Conservation (phyloP, 2,888 invertebrate species). For the Stenchaetothrips biformis region DNA sequence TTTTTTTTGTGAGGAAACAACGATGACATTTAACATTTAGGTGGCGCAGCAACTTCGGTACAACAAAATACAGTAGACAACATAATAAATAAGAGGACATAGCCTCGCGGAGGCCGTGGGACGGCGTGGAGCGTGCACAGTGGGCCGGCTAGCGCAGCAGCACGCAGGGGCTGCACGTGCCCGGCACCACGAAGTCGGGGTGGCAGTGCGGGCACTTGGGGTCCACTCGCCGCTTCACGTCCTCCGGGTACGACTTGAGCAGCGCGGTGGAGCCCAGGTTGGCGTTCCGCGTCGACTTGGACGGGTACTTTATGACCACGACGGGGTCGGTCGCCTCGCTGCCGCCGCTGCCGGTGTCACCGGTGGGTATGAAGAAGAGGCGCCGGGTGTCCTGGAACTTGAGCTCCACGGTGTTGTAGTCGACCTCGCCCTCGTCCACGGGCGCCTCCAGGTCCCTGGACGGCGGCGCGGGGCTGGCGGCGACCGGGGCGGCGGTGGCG, state of each 20-base stretch:
- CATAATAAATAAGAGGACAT: not conserved
- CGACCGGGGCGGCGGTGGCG: not conserved
- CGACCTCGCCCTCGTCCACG: not conserved
- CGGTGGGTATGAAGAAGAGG: slow-evolving; percentile 16
- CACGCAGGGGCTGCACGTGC: slow-evolving; percentile 13
- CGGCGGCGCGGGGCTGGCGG: not conserved
- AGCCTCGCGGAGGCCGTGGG: not conserved
- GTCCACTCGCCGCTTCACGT: slow-evolving; percentile 11
- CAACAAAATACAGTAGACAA: not conserved
- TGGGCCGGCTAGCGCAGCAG: not conserved
- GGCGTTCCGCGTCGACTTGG: not conserved
- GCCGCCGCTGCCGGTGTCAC: not conserved
- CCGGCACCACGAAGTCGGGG: slow-evolving; percentile 13
- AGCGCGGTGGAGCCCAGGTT: not conserved
- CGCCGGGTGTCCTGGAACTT: not conserved
- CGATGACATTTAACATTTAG: not conserved
- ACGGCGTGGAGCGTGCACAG: not conserved
- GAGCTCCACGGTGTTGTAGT: slow-evolving; percentile 14
- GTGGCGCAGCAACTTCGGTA: not conserved
- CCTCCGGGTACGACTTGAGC: slow-evolving; percentile 10
- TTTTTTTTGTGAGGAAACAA: not conserved
- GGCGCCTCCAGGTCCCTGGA: slow-evolving; percentile 4
- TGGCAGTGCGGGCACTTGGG: not conserved
- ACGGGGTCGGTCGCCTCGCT: not conserved
- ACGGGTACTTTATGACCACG: slow-evolving; percentile 18